phyloP scores from a whole-genome alignment of 2,113 vertebrate species.

The Rhipidura dahli region DNA sequence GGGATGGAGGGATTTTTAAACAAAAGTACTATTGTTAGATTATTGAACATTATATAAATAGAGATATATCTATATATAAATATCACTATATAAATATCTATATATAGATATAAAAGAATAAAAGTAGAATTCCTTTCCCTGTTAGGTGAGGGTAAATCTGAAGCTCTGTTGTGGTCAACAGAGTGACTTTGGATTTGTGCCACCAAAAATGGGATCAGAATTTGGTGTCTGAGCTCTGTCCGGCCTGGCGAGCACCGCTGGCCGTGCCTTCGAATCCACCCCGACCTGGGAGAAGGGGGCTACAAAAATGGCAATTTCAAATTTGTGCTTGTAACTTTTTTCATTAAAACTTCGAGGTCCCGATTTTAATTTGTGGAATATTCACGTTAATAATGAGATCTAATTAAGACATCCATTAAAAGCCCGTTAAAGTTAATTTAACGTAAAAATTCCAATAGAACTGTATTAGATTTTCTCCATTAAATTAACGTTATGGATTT shows the following conservation, averaged over 20 bases:
- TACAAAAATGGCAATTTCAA: constrained; percentile 40
- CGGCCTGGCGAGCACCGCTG: not conserved
- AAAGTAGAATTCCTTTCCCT: constrained; percentile 6
- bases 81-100: constrained; percentile 57
- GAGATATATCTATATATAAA: constrained; percentile 67
- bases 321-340: constrained; percentile 75
- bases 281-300: constrained; percentile 28
- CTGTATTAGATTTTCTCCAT: constrained; percentile 87
- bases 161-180: not conserved
- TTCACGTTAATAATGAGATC: constrained; percentile 87
- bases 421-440: constrained; percentile 89
- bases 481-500: constrained; percentile 89
- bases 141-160: not conserved
- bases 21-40: constrained; percentile 55
- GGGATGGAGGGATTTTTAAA: constrained; percentile 41
- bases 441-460: constrained; percentile 88
- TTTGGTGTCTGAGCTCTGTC: not conserved
- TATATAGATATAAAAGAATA: constrained; percentile 61
- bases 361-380: constrained; percentile 84
- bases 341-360: constrained; percentile 80
- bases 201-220: not conserved
- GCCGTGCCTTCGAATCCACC: not conserved
- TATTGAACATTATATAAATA: constrained; percentile 53
- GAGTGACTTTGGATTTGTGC: not conserved
- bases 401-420: constrained; percentile 90